phyloP scores from a whole-genome alignment of 2,888 invertebrate genomes.

The Beris chalybata region DNA sequence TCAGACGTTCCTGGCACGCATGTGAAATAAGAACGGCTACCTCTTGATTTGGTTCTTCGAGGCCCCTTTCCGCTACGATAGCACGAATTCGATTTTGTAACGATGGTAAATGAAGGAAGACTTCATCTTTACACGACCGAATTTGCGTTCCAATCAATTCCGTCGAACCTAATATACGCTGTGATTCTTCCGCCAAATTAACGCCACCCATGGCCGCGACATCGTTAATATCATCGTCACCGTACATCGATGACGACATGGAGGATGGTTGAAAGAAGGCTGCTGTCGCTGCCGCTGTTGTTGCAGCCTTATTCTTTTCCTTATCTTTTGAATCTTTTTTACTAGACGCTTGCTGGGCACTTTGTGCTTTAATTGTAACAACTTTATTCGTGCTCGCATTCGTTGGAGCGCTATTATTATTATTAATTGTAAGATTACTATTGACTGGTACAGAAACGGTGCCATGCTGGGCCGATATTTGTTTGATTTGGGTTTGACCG shows the following conservation, averaged over 20 bases:
- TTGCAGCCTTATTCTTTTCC: conserved; percentile 68
- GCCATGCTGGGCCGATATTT: conserved; percentile 43
- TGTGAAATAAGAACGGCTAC: conserved; percentile 91
- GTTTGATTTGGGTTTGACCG: conserved; percentile 56
- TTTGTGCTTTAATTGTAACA: conserved; percentile 50
- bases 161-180: conserved; percentile 88
- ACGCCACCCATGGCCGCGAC: conserved; percentile 99
- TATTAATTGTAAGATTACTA: conserved; percentile 38
- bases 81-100: conserved; percentile 77
- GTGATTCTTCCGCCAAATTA: conserved; percentile 93
- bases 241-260: conserved; percentile 61
- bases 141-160: conserved; percentile 89
- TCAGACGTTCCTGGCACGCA: conserved; percentile 90
- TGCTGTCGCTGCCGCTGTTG: conserved; percentile 52
- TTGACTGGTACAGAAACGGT: conserved; percentile 48
- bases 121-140: conserved; percentile 90
- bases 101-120: conserved; percentile 75
- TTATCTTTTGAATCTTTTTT: conserved; percentile 72
- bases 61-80: conserved; percentile 72
- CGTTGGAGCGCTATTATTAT: conserved; percentile 40
- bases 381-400: conserved; percentile 39
- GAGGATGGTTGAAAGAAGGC: conserved; percentile 60
- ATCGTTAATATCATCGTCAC: conserved; percentile 97
- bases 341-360: conserved; percentile 55
- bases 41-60: conserved; percentile 82